Evolutionary conservation across 1,140 invertebrate genomes (phyloP), one percentile per base, ranked within the genome.

Genomic region (Aphelinus atriplicis): DNA sequence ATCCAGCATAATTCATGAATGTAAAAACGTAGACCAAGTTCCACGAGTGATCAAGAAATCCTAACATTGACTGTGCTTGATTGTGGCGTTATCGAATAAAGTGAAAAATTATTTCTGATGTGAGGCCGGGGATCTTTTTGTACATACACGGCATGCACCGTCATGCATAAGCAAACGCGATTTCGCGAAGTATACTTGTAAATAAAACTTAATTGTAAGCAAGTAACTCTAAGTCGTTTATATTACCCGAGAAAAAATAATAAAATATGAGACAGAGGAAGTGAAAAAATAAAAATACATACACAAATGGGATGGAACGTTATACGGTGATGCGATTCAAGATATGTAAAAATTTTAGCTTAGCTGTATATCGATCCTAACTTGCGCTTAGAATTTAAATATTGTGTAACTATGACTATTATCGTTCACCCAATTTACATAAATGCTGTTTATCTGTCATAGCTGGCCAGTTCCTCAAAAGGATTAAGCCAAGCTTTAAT

Each of bases 341-440:
- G 81, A 63, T 64, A 57, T 86, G 82, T 84, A 84, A 81, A 81
- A 81, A 66, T 66, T 78, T 71, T 79, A 82, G 78, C 77, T 79
- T 85, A 84, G 80, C 75, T 84, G 81, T 84, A 83, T 84, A 85
- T 84, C 80, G 79, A 80, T 79, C 78, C 50, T 77, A 75, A 71
- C 77, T 74, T 65, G 78, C 64, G 78, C 78, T 82, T 79, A 77
- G 70, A 75, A 75, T 76, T 68, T 65, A 75, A 72, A 73, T 76
- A 78, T 79, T 61, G 68, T 78, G 73, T 80, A 74, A 80, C 74
- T 72, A 78, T 75, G 77, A 78, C 66, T 71, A 74, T 69, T 78
- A 73, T 56, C 57, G 70, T 73, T 73, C 64, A 68, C 64, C 58
- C 70, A 42, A 48, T 76, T 67, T 57, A 76, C 75, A 71, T 67